Conservation (phyloP, 2,113 vertebrate genomes). For the Paraplagusia blochii region DNA sequence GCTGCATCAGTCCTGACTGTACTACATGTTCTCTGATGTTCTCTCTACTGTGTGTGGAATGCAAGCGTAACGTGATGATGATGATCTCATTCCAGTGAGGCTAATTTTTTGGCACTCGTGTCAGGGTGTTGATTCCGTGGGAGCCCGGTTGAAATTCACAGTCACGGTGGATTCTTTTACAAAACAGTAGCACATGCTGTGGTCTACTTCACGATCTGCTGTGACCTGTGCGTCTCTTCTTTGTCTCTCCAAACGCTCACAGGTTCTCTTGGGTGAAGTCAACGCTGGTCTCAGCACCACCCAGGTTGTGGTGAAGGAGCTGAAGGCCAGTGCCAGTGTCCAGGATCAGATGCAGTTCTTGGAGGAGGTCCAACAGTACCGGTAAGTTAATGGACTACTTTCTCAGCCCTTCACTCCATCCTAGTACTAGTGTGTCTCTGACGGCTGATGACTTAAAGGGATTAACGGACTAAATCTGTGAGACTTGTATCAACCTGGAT, state of each 20-base stretch:
- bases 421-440: too few species aligned
- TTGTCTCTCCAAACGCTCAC: not conserved
- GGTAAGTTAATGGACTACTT: conserved; percentile 69
- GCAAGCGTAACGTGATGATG: conserved; percentile 34
- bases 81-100: conserved; percentile 37
- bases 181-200: not conserved
- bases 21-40: conserved; percentile 3
- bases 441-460: too few species aligned
- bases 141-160: conserved; percentile 21
- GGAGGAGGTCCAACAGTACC: conserved; percentile 91
- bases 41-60: conserved; percentile 32
- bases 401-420: too few species aligned
- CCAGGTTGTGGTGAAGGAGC: conserved; percentile 95
- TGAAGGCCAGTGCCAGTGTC: conserved; percentile 89
- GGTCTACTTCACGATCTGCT: not conserved
- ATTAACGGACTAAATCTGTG: too few species aligned
- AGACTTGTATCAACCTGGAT: too few species aligned
- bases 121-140: conserved; percentile 19
- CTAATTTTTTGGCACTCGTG: conserved; percentile 38
- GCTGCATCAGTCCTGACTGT: conserved; percentile 5
- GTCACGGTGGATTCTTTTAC: conserved; percentile 36
- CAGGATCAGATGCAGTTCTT: conserved; percentile 95
- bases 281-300: conserved; percentile 84
- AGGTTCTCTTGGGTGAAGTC: conserved; percentile 95
- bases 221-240: not conserved